A percentile compares a stretch with the other conserved stretches of the same genome.
Evolutionary conservation across 2,797 vertebrate genomes (phyloP).

Genomic region (Tenualosa thibaudeaui): DNA sequence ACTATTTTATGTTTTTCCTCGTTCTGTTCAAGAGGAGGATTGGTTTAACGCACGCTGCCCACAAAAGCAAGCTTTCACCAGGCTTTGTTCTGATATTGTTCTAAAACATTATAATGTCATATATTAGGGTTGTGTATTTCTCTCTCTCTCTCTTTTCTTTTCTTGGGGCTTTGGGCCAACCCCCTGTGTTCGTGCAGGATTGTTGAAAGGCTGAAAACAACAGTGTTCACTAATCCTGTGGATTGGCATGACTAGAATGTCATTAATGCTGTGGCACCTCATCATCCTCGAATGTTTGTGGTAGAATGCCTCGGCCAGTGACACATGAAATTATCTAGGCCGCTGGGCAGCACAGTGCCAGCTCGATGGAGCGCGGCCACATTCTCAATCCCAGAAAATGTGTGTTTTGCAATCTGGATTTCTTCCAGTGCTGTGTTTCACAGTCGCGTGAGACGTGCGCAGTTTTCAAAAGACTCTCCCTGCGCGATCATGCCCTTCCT

Average conservation of each 20-base stretch:
- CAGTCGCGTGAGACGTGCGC: not conserved
- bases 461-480: not conserved
- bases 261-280: not conserved
- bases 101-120: not conserved
- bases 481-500: not conserved
- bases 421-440: not conserved
- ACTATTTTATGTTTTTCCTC: not conserved
- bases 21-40: not conserved
- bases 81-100: not conserved
- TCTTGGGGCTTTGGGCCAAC: constrained; percentile 2
- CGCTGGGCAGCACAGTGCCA: not conserved
- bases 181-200: not conserved
- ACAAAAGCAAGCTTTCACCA: constrained; percentile 7
- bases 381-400: not conserved
- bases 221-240: not conserved
- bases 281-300: not conserved
- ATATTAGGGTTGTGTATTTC: not conserved
- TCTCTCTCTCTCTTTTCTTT: not conserved
- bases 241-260: not conserved
- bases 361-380: not conserved
- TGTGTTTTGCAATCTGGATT: not conserved
- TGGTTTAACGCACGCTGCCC: not conserved
- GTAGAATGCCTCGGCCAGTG: not conserved
- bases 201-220: not conserved
- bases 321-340: not conserved